phyloP scores from a whole-genome alignment of 37 sponge, comb jelly and placozoan species.

The Cliona cf. orientalis region DNA sequence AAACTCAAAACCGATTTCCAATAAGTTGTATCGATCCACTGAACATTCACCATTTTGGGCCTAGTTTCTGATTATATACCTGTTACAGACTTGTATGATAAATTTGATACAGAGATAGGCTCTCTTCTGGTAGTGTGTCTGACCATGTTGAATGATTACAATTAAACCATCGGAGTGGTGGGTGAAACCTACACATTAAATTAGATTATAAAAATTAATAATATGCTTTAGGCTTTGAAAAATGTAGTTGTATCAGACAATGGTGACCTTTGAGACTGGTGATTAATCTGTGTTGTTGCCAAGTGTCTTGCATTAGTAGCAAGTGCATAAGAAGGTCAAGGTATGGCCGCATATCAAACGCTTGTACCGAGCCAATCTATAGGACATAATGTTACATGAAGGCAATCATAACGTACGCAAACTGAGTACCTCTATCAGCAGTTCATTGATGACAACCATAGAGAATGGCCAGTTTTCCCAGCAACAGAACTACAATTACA shows the following conservation, averaged over 20 bases:
- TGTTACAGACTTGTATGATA: conserved; percentile 67
- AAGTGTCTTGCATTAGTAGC: conserved; percentile 84
- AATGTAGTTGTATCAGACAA: not conserved
- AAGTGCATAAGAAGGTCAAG: conserved; percentile 84
- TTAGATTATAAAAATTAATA: not conserved
- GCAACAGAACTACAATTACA: conserved; percentile 58
- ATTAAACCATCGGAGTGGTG: conserved; percentile 77
- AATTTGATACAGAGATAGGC: conserved; percentile 89
- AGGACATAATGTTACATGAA: not conserved
- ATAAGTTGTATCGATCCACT: too few species aligned
- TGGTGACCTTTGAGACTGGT: conserved; percentile 64
- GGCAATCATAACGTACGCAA: not conserved
- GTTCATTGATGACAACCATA: conserved; percentile 68
- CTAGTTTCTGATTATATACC: too few species aligned
- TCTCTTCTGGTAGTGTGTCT: conserved; percentile 78
- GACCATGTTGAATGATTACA: conserved; percentile 75
- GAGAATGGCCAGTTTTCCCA: conserved; percentile 92
- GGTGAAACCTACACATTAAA: conserved; percentile 20
- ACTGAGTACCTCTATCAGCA: conserved; percentile 58
- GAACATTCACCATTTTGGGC: too few species aligned
- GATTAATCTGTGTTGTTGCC: conserved; percentile 70
- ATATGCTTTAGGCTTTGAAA: not conserved
- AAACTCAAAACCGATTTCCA: too few species aligned
- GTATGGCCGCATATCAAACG: conserved; percentile 84
- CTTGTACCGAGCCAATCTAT: conserved; percentile 77